These are phyloP conservation scores for Molorchus minor DNA, from an alignment of 2,888 invertebrate genomes.

Conservation along the genomic window DNA sequence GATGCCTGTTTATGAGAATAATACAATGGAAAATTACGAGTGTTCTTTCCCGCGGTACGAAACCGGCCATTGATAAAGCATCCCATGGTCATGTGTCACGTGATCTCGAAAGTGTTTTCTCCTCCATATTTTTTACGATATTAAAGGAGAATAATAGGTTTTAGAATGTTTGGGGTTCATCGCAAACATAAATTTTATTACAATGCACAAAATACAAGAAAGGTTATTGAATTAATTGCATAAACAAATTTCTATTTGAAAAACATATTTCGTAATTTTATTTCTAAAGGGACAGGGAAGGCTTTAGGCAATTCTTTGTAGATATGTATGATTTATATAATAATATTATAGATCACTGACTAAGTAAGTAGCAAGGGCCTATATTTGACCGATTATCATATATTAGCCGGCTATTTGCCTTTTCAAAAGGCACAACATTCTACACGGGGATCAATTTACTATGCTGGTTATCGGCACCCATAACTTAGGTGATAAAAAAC, in stretches of 20 bases:
- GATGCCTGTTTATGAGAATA: too few relatives aligned
- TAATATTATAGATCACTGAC: constrained; percentile 1
- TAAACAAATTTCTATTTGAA: background rate
- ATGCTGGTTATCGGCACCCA: too few relatives aligned
- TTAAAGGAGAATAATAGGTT: background rate
- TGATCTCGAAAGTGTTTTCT: background rate
- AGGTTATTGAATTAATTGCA: background rate
- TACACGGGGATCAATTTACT: too few relatives aligned
- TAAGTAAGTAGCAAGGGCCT: too few relatives aligned
- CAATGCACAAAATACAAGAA: background rate
- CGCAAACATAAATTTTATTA: background rate
- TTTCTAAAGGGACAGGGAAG: too few relatives aligned
- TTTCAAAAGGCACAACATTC: too few relatives aligned
- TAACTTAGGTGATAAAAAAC: background rate
- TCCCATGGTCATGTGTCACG: background rate
- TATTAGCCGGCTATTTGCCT: too few relatives aligned
- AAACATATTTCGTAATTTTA: constrained; percentile 17
- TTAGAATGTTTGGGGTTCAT: background rate
- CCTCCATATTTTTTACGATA: background rate
- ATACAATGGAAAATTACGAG: background rate
- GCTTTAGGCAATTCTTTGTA: background rate
- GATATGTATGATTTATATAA: background rate
- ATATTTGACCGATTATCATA: too few relatives aligned
- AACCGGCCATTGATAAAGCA: background rate
- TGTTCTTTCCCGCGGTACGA: background rate